Conservation (phyloP, 2,888 invertebrate genomes). For the Cyclophora albipunctata region DNA sequence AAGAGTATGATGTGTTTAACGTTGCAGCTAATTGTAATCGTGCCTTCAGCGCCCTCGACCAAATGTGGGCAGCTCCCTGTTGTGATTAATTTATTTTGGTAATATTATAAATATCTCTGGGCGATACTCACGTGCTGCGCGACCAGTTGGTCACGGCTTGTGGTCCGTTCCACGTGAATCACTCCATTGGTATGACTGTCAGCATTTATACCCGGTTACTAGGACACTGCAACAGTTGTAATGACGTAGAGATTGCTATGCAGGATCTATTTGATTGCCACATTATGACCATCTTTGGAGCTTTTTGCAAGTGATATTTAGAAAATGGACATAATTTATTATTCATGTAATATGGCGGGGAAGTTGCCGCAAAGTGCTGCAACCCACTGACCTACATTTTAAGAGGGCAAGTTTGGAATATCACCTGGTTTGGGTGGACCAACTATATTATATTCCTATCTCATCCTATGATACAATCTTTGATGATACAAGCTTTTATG, state of each 20-base stretch:
- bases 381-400: slow-evolving; percentile 35
- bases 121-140: slow-evolving; percentile 5
- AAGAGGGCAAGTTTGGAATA: slow-evolving; percentile 16
- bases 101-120: slow-evolving; percentile 23
- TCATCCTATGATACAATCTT: too few relatives aligned
- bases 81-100: slow-evolving; percentile 26
- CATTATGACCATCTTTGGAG: too few relatives aligned
- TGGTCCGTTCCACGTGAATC: slow-evolving; percentile 20
- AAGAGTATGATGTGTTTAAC: too few relatives aligned
- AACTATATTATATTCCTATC: not conserved
- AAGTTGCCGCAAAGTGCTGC: slow-evolving; percentile 16
- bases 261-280: too few relatives aligned
- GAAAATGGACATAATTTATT: slow-evolving; percentile 1
- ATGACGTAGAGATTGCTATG: not conserved
- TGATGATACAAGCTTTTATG: too few relatives aligned
- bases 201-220: slow-evolving; percentile 11
- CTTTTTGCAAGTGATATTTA: too few relatives aligned
- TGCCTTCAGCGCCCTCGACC: slow-evolving; percentile 9
- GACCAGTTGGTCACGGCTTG: slow-evolving; percentile 17
- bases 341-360: not conserved
- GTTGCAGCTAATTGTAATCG: slow-evolving; percentile 9
- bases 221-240: slow-evolving; percentile 10
- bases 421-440: slow-evolving; percentile 16
- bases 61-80: slow-evolving; percentile 8
- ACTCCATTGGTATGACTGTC: slow-evolving; percentile 13